phyloP scores from a whole-genome alignment of 30 jellyfish, hydroid and myxozoan species.

The Aurelia coerulea region DNA sequence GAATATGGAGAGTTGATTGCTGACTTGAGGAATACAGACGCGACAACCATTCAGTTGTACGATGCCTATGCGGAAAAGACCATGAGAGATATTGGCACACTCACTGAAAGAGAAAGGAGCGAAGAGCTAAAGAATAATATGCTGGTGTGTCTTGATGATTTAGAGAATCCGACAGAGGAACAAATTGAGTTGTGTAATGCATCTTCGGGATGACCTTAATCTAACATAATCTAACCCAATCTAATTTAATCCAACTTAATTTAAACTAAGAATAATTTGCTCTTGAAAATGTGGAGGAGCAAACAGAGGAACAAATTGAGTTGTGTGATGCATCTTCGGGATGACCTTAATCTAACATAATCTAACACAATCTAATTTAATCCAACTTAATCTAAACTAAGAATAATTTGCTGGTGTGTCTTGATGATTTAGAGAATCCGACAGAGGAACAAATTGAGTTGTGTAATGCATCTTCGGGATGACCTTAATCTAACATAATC shows the following conservation, averaged over 20 bases:
- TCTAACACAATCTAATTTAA: too few species aligned
- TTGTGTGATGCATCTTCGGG: background rate
- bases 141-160: background rate
- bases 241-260: too few species aligned
- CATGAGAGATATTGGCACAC: background rate
- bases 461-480: too few species aligned
- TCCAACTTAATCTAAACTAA: background rate
- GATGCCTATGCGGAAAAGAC: slow-evolving; percentile 3
- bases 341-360: too few species aligned
- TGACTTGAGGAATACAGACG: background rate
- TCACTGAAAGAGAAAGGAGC: background rate
- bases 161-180: slow-evolving; percentile 7
- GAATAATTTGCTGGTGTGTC: background rate
- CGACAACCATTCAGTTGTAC: background rate
- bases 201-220: too few species aligned
- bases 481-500: too few species aligned
- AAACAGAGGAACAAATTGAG: background rate
- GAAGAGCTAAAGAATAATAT: background rate
- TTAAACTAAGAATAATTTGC: background rate
- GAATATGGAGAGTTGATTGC: slow-evolving; percentile 17
- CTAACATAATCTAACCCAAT: too few species aligned
- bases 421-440: background rate
- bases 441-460: background rate
- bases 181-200: background rate
- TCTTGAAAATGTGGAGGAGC: background rate